phyloP scores from a whole-genome alignment of 2,888 invertebrate genomes.

The Chymomyza caudatula region DNA sequence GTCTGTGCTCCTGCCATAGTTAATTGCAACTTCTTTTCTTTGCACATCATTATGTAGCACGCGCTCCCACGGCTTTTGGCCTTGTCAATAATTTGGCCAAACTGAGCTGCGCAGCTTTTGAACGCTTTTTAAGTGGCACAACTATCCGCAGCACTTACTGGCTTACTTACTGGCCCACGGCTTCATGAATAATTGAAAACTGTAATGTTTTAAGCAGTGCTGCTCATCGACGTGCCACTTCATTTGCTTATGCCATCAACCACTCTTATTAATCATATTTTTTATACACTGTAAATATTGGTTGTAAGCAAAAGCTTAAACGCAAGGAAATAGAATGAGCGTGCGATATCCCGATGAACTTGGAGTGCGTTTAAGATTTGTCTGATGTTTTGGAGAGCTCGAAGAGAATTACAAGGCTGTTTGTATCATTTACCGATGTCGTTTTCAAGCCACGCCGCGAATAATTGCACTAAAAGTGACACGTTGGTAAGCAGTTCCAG shows the following conservation, averaged over 20 bases:
- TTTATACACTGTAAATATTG: too few species aligned
- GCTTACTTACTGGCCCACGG: neutral
- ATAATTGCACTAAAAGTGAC: too few species aligned
- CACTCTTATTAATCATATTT: too few species aligned
- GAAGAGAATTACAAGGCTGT: too few species aligned
- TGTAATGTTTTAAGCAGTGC: conserved; percentile 17
- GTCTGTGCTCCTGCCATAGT: conserved; percentile 10
- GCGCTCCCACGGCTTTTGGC: neutral
- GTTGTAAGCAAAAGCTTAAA: too few species aligned
- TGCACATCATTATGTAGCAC: conserved; percentile 48
- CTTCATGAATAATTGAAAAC: conserved; percentile 40
- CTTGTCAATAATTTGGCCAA: conserved; percentile 24
- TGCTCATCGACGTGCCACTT: conserved; percentile 10
- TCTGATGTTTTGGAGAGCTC: too few species aligned
- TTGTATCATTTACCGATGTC: too few species aligned
- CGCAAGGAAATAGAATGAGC: too few species aligned
- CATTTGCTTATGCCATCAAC: conserved; percentile 46
- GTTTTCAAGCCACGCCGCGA: too few species aligned
- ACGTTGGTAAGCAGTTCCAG: too few species aligned
- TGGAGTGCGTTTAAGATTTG: too few species aligned
- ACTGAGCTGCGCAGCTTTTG: conserved; percentile 25
- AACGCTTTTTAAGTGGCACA: conserved; percentile 21
- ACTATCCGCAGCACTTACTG: neutral
- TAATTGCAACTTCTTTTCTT: conserved; percentile 36
- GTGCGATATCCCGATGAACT: too few species aligned